Conservation (phyloP, 1,140 invertebrate species). For the Bombus pascuorum region DNA sequence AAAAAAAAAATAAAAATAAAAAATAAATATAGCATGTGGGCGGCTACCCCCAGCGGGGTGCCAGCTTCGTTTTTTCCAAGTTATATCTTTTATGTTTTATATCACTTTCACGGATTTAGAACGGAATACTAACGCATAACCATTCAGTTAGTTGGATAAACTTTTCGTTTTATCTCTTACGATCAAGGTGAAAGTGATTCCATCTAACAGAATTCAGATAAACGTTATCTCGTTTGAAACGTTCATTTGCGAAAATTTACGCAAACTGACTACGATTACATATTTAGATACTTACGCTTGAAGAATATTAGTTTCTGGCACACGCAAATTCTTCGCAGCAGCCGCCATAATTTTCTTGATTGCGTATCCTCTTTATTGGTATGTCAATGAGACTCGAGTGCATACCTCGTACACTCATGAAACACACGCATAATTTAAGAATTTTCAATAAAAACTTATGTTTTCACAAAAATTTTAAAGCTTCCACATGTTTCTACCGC, state of each 20-base stretch:
- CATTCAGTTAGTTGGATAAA: background rate
- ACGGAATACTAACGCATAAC: background rate
- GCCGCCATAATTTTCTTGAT: background rate
- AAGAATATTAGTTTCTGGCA: background rate
- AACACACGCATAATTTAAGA: background rate
- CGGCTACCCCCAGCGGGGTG: no score
- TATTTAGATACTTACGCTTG: background rate
- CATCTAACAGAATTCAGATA: background rate
- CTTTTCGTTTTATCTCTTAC: background rate
- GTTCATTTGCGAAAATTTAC: no score
- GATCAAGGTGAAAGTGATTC: background rate
- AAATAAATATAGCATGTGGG: no score
- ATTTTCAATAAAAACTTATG: background rate
- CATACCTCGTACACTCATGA: background rate
- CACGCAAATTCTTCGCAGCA: accelerated
- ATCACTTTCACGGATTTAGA: background rate
- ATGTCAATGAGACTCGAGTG: background rate
- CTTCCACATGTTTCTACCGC: background rate
- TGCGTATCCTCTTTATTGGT: background rate
- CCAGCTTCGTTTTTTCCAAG: no score
- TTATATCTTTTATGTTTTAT: no score
- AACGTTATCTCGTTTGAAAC: no score
- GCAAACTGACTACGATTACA: no score
- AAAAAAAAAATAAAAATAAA: no score
- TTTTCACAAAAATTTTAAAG: background rate